Evolutionary conservation across 2,113 vertebrate genomes (phyloP).

Genomic region (Ursus arctos): DNA sequence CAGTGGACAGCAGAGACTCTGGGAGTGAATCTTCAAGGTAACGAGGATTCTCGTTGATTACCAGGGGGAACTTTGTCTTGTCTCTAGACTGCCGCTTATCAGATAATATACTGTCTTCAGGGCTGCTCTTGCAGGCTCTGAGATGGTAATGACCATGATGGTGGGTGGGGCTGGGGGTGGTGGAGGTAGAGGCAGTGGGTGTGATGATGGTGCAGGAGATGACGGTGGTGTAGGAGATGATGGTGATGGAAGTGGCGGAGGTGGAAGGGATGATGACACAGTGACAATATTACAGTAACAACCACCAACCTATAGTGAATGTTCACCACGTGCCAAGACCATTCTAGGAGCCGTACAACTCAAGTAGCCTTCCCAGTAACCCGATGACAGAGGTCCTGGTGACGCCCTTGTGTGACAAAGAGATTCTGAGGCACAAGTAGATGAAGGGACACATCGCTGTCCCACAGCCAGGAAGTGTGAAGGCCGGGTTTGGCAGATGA

Average conservation of each 20-base stretch:
- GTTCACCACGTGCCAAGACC: fast-evolving
- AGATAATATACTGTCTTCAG: neutral
- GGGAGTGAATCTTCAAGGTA: neutral
- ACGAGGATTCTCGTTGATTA: neutral
- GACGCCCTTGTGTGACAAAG: neutral
- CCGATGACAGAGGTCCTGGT: neutral
- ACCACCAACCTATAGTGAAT: neutral
- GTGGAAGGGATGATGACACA: neutral
- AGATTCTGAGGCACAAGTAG: neutral
- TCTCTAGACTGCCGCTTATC: neutral
- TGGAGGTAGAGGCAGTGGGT: no score
- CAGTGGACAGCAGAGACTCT: neutral
- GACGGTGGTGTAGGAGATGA: no score
- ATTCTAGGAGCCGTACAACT: neutral
- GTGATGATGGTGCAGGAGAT: neutral
- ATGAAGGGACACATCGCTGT: neutral
- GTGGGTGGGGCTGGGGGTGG: no score
- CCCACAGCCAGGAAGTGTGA: neutral
- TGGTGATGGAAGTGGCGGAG: neutral
- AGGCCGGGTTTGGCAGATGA: no score
- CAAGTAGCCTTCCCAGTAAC: neutral
- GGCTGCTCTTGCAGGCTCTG: neutral
- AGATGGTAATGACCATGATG: no score
- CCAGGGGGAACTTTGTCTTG: neutral
- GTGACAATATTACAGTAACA: neutral